phyloP scores from a whole-genome alignment of 2,113 vertebrate genomes.

The Lipophrys pholis region DNA sequence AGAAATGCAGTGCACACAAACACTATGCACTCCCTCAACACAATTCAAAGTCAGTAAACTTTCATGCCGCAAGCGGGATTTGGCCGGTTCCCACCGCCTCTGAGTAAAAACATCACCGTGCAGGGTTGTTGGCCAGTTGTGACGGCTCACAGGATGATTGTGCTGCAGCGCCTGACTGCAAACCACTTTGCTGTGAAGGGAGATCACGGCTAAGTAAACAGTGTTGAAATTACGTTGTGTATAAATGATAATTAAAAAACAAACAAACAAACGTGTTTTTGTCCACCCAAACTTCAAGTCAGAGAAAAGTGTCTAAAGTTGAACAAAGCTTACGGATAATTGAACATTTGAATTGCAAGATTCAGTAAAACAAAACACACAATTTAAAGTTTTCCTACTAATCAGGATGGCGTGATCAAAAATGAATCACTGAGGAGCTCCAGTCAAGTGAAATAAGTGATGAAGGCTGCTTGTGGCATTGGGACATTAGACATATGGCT shows the following conservation, averaged over 20 bases:
- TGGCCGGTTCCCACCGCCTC: not conserved
- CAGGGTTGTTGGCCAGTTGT: not conserved
- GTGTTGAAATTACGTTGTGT: not conserved
- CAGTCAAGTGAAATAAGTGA: conserved; percentile 15
- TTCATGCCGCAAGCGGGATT: too few species aligned
- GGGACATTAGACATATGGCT: not conserved
- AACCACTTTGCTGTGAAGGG: not conserved
- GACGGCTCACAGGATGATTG: not conserved
- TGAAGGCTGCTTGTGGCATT: not conserved
- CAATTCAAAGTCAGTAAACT: too few species aligned
- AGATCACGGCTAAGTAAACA: not conserved
- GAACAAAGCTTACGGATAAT: not conserved
- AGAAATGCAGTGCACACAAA: too few species aligned
- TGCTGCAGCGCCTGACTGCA: not conserved
- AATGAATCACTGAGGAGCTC: conserved; percentile 1
- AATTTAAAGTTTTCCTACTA: not conserved
- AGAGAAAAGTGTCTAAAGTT: not conserved
- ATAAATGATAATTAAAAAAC: not conserved
- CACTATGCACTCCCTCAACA: too few species aligned
- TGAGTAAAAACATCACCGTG: conserved; percentile 10
- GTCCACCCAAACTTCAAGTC: not conserved
- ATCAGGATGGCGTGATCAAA: conserved; percentile 1
- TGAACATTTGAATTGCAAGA: too few species aligned
- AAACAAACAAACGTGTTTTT: not conserved
- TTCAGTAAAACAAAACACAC: not conserved